These are phyloP conservation scores for Thereuonema tuberculata DNA, from an alignment of 1,140 invertebrate genomes.

Conservation along the genomic window DNA sequence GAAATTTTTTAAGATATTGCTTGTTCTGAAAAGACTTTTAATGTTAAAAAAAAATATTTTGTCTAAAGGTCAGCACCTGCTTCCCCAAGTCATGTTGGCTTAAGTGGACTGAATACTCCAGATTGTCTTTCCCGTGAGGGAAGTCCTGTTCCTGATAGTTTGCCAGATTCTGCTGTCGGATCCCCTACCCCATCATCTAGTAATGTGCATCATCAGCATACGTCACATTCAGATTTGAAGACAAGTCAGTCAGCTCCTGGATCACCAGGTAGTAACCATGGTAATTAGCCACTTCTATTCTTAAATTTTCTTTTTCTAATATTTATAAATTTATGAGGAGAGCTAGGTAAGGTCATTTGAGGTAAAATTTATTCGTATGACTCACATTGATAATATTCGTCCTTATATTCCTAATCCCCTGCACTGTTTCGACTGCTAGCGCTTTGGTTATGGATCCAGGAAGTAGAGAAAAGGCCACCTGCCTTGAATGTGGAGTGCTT, in stretches of 20 bases:
- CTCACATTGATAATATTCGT: no score
- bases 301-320: background rate
- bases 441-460: no score
- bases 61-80: constrained; percentile 30
- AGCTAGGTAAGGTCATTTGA: no score
- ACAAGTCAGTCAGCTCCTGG: constrained; percentile 31
- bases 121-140: constrained; percentile 32
- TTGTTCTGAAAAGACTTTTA: no score
- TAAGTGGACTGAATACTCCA: constrained; percentile 27
- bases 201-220: background rate
- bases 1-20: no score
- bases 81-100: constrained; percentile 29
- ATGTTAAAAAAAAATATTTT: no score
- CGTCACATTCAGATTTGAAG: constrained; percentile 21
- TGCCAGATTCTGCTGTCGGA: constrained; percentile 4
- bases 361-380: no score
- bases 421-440: no score
- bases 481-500: no score
- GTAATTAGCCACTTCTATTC: background rate
- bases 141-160: constrained; percentile 29
- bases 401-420: no score
- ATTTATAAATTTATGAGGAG: background rate
- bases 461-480: no score
- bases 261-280: constrained; percentile 21
- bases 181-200: background rate